Conservation (phyloP, 2,888 invertebrate species). For the Dryobota labecula region DNA sequence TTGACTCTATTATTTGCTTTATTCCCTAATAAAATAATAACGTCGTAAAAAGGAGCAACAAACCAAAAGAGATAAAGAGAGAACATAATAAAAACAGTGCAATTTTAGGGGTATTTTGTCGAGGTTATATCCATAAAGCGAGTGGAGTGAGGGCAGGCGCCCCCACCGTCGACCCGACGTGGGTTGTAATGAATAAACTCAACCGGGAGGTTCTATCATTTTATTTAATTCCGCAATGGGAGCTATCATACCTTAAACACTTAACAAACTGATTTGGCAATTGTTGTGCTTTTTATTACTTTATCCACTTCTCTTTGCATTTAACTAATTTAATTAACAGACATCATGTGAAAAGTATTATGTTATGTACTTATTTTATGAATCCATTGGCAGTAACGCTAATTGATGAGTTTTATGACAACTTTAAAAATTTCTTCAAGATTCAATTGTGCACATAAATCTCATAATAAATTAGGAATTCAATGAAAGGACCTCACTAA, state of each 20-base stretch:
- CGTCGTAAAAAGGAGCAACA: conserved; percentile 87
- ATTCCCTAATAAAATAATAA: conserved; percentile 88
- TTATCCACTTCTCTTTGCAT: background rate
- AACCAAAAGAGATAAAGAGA: conserved; percentile 90
- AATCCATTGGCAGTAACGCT: background rate
- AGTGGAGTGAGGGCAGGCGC: conserved; percentile 80
- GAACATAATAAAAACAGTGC: conserved; percentile 90
- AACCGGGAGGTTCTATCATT: conserved; percentile 86
- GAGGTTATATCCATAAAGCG: conserved; percentile 90
- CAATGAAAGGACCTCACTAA: conserved; percentile 16
- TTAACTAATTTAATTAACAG: background rate
- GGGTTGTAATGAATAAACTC: conserved; percentile 90
- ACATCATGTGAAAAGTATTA: background rate
- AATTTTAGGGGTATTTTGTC: conserved; percentile 91
- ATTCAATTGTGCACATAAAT: background rate
- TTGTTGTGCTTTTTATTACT: conserved; percentile 56
- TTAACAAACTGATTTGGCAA: conserved; percentile 75
- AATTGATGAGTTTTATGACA: background rate
- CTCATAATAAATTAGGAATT: background rate
- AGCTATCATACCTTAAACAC: conserved; percentile 83
- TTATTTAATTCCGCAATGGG: conserved; percentile 87
- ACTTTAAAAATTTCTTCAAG: background rate
- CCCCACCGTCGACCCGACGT: conserved; percentile 75
- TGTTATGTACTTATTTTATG: background rate
- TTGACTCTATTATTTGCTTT: conserved; percentile 73